Evolutionary conservation across 1,140 invertebrate species (phyloP).

Genomic region (Drosophila aff.): DNA sequence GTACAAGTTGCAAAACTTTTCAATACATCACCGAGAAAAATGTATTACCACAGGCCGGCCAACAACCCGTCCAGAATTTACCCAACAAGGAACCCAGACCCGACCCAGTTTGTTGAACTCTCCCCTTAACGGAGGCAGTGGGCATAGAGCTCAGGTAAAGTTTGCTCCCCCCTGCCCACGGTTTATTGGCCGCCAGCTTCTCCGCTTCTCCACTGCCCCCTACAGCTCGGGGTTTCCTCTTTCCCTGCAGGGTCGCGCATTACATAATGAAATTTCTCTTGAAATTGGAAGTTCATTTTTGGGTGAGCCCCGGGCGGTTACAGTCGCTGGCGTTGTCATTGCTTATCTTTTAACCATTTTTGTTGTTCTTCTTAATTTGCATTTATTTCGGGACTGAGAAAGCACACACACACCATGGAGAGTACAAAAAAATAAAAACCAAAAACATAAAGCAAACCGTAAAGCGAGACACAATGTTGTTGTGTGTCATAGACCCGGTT

Average conservation of each 20-base stretch:
- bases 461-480: conserved; percentile 6
- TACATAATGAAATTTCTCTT: conserved; percentile 44
- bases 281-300: conserved; percentile 47
- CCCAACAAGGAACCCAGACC: neutral
- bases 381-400: conserved; percentile 62
- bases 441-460: conserved; percentile 10
- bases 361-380: conserved; percentile 56
- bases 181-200: conserved; percentile 24
- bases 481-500: conserved; percentile 54
- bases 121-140: neutral
- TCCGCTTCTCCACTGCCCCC: neutral
- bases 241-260: conserved; percentile 20
- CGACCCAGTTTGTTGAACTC: conserved; percentile 43
- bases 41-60: neutral
- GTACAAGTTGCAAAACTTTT: neutral
- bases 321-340: conserved; percentile 37
- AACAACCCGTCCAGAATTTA: neutral
- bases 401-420: conserved; percentile 9
- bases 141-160: conserved; percentile 14
- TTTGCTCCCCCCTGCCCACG: conserved; percentile 22
- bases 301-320: conserved; percentile 27
- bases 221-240: neutral
- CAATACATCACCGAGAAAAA: neutral
- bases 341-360: conserved; percentile 50
- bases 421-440: conserved; percentile 1